These are phyloP conservation scores for Anolis apletophallus DNA, from an alignment of 2,797 vertebrate species.

Conservation along the genomic window DNA sequence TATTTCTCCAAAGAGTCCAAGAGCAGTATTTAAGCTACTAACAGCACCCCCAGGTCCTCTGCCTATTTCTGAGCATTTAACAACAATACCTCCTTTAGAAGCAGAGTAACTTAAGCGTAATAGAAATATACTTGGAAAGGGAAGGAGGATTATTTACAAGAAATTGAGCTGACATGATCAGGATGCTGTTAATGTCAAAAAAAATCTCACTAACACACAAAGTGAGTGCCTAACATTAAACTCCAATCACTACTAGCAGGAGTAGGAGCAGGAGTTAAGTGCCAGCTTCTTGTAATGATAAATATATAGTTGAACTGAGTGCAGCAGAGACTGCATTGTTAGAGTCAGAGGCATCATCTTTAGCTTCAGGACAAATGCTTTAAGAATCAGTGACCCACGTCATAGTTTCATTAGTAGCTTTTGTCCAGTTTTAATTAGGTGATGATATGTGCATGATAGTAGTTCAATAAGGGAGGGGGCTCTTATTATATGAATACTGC, in stretches of 20 bases:
- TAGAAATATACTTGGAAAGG: conserved; percentile 45
- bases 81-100: no score
- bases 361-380: conserved; percentile 44
- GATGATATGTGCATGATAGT: conserved; percentile 53
- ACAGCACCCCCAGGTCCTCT: no score
- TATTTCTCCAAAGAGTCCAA: no score
- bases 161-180: conserved; percentile 49
- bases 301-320: conserved; percentile 19
- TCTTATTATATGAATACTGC: conserved; percentile 53
- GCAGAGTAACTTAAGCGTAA: conserved; percentile 9
- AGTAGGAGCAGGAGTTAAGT: not conserved
- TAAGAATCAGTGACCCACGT: conserved; percentile 61
- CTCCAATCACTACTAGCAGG: not conserved
- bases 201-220: conserved; percentile 21
- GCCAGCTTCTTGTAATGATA: not conserved
- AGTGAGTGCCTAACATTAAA: not conserved
- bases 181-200: not conserved
- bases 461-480: conserved; percentile 61
- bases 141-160: conserved; percentile 40
- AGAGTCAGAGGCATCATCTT: conserved; percentile 45
- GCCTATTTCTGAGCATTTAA: no score
- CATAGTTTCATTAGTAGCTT: conserved; percentile 61
- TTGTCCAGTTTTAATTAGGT: conserved; percentile 68
- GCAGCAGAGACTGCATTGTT: conserved; percentile 31
- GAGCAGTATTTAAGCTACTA: no score